Percentiles rank a stretch among this genome's conserved stretches.
Conservation (phyloP, 2,113 vertebrate genomes). For the Ailurus styani region DNA sequence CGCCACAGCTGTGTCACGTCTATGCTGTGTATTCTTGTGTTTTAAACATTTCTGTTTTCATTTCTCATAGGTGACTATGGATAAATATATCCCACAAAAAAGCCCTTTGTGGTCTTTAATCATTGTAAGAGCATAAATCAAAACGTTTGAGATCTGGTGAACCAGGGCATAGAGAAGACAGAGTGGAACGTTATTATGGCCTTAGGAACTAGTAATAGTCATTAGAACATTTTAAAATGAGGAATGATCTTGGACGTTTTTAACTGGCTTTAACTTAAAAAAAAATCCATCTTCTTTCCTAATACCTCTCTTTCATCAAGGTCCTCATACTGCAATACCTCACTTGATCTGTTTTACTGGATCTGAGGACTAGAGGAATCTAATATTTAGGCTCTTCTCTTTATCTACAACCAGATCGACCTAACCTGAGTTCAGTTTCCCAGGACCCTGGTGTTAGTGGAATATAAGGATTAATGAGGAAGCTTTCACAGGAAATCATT, state of each 20-base stretch:
- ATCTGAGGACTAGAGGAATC: not conserved
- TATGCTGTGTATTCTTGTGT: not conserved
- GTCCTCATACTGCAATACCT: not conserved
- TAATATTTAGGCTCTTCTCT: not conserved
- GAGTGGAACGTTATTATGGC: not conserved
- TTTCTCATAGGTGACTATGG: not conserved
- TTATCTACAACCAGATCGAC: not conserved
- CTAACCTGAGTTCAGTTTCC: not conserved
- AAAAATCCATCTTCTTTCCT: not conserved
- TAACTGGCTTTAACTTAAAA: not conserved
- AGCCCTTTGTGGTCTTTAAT: not conserved
- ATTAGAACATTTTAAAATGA: not conserved
- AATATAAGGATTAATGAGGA: not conserved
- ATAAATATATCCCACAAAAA: not conserved
- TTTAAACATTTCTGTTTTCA: not conserved
- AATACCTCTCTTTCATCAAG: not conserved
- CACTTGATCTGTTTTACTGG: not conserved
- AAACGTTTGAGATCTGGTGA: not conserved
- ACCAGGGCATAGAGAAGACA: not conserved
- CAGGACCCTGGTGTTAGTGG: not conserved
- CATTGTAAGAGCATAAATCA: not conserved
- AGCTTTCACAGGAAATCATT: not conserved
- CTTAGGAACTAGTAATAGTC: not conserved
- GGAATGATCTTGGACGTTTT: not conserved
- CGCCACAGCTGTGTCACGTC: not conserved